These are phyloP conservation scores for Phocoena sinus DNA, from an alignment of 2,113 vertebrate genomes.

Conservation along the genomic window DNA sequence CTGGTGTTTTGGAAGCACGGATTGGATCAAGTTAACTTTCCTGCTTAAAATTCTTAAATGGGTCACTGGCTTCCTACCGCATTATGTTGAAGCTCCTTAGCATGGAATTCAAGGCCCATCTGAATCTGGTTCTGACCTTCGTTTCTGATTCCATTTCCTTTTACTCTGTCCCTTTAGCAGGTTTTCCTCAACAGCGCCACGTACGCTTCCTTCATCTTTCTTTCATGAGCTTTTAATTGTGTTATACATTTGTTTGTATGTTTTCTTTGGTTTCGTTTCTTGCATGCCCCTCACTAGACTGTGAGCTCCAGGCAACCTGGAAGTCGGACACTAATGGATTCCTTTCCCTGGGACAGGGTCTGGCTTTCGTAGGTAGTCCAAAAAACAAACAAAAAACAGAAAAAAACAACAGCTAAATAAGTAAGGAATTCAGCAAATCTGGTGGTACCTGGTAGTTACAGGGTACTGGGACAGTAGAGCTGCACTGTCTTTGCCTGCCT, in stretches of 20 bases:
- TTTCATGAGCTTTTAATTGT: not conserved
- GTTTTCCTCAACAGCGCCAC: not conserved
- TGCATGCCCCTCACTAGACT: not conserved
- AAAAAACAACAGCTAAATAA: not conserved
- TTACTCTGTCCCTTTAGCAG: not conserved
- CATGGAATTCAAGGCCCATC: not conserved
- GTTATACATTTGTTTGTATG: not conserved
- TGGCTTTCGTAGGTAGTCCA: not conserved
- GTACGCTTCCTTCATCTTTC: not conserved
- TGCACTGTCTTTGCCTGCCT: not conserved
- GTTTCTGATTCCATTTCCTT: not conserved
- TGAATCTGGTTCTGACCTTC: not conserved
- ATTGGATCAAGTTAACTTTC: slow-evolving; percentile 36
- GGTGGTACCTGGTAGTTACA: not conserved
- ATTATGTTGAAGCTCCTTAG: slow-evolving; percentile 30
- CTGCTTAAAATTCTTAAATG: slow-evolving; percentile 51
- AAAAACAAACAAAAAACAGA: too few species aligned
- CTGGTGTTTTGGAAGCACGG: not conserved
- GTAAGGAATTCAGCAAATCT: not conserved
- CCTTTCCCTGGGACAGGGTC: not conserved
- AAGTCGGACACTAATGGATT: not conserved
- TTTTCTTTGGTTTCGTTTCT: not conserved
- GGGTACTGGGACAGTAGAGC: not conserved
- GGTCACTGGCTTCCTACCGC: not conserved
- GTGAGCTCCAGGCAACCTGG: not conserved